Conservation (phyloP, 1,140 invertebrate species). For the Caenorhabditis inopinata region DNA sequence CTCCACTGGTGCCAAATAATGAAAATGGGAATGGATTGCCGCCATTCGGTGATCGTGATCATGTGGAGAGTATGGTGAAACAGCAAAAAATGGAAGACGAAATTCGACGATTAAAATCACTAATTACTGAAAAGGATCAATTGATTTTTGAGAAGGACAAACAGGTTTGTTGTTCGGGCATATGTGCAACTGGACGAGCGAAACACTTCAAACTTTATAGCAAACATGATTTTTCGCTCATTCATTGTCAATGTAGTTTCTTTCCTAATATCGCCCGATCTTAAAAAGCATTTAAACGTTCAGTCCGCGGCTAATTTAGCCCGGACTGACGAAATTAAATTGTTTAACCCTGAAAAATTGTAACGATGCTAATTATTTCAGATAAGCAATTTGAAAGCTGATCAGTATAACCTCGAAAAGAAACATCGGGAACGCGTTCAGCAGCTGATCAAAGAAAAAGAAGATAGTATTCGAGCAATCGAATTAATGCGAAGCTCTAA, state of each 20-base stretch:
- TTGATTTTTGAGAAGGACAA: background rate
- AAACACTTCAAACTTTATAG: background rate
- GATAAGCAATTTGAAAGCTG: background rate
- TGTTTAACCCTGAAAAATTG: too few species aligned
- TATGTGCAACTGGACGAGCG: too few species aligned
- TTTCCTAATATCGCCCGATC: too few species aligned
- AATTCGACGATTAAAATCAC: background rate
- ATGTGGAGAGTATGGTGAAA: background rate
- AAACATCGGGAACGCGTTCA: slow-evolving; percentile 1
- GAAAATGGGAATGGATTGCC: background rate
- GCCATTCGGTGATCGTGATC: background rate
- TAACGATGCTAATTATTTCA: too few species aligned
- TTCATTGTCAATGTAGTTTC: too few species aligned
- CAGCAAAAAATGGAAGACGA: slow-evolving; percentile 21
- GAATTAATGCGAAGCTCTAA: background rate
- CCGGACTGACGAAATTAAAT: too few species aligned
- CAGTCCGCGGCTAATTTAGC: too few species aligned
- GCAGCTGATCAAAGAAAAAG: slow-evolving; percentile 11
- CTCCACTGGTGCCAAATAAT: background rate
- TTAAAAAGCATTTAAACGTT: too few species aligned
- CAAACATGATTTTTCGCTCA: too few species aligned
- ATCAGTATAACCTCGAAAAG: background rate
- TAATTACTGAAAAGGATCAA: background rate
- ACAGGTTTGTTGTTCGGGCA: background rate
- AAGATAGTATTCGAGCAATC: slow-evolving; percentile 25